Percentiles rank a stretch among this genome's conserved stretches.
Evolutionary conservation across 2,113 vertebrate species (phyloP).

Genomic region (Lathamus discolor): DNA sequence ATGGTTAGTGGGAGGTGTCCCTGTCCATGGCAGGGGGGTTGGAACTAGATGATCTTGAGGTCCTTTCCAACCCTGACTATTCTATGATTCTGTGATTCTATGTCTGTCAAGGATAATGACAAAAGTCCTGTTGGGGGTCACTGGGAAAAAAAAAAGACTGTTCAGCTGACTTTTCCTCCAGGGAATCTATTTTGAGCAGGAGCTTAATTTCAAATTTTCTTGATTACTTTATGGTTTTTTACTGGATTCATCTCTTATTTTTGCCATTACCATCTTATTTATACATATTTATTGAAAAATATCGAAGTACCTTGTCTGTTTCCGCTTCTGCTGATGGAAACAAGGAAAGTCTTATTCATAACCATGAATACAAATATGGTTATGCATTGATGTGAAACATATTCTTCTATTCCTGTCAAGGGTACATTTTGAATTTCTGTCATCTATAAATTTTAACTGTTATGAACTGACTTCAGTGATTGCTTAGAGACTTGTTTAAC

Average conservation of each 20-base stretch:
- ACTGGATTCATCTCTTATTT: background rate
- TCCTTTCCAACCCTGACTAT: no score
- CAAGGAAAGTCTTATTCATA: background rate
- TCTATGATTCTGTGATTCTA: background rate
- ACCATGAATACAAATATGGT: background rate
- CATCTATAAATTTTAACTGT: background rate
- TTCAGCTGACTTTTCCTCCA: background rate
- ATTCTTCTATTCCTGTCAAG: background rate
- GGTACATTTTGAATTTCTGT: background rate
- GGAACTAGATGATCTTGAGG: no score
- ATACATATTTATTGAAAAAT: background rate
- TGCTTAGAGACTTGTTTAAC: background rate
- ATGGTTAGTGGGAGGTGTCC: no score
- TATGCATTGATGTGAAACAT: background rate
- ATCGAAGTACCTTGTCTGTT: background rate
- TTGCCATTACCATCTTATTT: background rate
- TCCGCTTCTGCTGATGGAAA: background rate
- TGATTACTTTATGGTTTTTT: background rate
- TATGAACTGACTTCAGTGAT: background rate
- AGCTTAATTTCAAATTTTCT: background rate
- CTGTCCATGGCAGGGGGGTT: no score
- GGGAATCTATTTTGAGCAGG: background rate
- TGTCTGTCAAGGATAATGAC: background rate
- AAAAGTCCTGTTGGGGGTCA: background rate
- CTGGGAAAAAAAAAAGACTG: background rate